Percentiles rank a stretch among this genome's conserved stretches.
Conservation (phyloP, 2,113 vertebrate species). For the Sinocyclocheilus rhinocerous region DNA sequence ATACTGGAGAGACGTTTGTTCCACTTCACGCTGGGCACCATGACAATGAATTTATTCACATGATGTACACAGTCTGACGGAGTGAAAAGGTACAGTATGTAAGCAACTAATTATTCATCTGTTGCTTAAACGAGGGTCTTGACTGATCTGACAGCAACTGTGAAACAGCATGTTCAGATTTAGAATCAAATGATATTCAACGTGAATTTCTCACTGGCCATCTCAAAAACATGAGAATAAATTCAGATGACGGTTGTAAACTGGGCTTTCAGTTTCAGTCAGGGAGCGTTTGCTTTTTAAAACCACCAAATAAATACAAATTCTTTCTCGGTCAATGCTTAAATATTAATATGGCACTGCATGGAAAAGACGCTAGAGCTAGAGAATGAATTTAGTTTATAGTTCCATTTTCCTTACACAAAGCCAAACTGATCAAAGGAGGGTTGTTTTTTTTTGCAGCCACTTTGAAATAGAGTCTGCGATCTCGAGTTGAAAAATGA, state of each 20-base stretch:
- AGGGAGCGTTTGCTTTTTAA: conserved; percentile 1
- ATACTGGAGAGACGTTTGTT: neutral
- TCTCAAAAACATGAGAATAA: conserved; percentile 2
- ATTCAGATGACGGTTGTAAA: neutral
- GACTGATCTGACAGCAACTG: neutral
- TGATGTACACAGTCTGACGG: conserved; percentile 30
- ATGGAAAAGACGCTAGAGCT: conserved; percentile 24
- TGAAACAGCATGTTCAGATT: neutral
- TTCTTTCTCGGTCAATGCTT: conserved; percentile 44
- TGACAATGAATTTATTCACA: conserved; percentile 38
- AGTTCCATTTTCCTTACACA: conserved; percentile 31
- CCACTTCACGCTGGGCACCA: conserved; percentile 22
- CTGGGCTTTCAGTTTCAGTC: conserved; percentile 15
- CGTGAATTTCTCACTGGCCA: neutral
- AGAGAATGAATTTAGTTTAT: conserved; percentile 50
- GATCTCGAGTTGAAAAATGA: neutral
- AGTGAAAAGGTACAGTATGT: conserved; percentile 39
- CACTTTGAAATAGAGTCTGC: conserved; percentile 47
- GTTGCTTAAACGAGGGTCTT: neutral
- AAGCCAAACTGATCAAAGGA: conserved; percentile 53
- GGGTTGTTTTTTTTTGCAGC: neutral
- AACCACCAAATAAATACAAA: conserved; percentile 29
- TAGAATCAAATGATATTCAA: neutral
- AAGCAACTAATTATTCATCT: conserved; percentile 21
- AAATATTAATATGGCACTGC: conserved; percentile 57